phyloP scores from a whole-genome alignment of 2,888 invertebrate species.

The Dioctria rufipes region DNA sequence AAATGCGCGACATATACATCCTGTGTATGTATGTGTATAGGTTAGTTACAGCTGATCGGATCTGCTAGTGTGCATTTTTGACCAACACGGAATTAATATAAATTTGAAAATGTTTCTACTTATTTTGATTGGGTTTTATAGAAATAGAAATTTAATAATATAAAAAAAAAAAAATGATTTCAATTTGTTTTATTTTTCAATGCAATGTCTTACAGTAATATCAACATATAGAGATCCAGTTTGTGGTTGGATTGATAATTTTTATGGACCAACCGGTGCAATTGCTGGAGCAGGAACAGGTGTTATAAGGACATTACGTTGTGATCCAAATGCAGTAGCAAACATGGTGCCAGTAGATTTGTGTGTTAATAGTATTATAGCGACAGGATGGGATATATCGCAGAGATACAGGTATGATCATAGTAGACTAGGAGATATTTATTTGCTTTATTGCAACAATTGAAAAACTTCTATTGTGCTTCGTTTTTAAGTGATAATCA shows the following conservation, averaged over 20 bases:
- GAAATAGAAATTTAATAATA: no score
- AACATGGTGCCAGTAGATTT: constrained; percentile 86
- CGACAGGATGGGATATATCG: constrained; percentile 82
- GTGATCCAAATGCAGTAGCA: constrained; percentile 78
- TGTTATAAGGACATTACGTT: constrained; percentile 79
- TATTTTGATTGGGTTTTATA: no score
- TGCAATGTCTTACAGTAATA: constrained; percentile 68
- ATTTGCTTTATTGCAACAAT: not conserved
- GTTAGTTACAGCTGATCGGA: no score
- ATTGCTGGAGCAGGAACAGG: constrained; percentile 85
- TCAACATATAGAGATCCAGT: constrained; percentile 83
- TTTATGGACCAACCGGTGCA: constrained; percentile 89
- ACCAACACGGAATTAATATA: no score
- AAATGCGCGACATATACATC: no score
- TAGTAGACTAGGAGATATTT: not conserved
- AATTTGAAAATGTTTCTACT: no score
- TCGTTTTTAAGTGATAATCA: not conserved
- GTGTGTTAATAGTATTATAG: constrained; percentile 86
- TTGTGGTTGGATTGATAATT: constrained; percentile 91
- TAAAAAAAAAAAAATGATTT: no score
- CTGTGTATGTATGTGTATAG: no score
- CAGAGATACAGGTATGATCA: constrained; percentile 67
- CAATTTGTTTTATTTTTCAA: no score
- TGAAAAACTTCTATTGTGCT: not conserved
- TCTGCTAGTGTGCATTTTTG: no score